Evolutionary conservation across 2,888 invertebrate genomes (phyloP).

Genomic region (Pyralis farinalis): DNA sequence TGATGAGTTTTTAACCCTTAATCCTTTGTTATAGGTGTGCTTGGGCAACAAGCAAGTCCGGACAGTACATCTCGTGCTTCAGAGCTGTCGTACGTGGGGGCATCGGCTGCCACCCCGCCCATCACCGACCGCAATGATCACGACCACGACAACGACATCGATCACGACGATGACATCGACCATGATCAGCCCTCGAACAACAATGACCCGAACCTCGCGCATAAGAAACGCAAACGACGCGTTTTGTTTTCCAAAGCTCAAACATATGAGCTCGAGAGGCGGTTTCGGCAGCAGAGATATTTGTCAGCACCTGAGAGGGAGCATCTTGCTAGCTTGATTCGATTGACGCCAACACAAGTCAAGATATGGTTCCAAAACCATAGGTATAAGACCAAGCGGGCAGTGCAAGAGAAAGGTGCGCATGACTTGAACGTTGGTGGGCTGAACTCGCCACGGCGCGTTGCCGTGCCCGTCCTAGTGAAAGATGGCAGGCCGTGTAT

Average conservation of each 20-base stretch:
- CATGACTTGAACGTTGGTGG: slow-evolving; percentile 85
- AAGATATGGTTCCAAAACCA: slow-evolving; percentile 99
- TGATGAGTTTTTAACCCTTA: slow-evolving; percentile 4
- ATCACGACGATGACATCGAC: slow-evolving; percentile 81
- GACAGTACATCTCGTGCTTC: slow-evolving; percentile 94
- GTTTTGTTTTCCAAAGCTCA: slow-evolving; percentile 99
- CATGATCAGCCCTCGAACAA: slow-evolving; percentile 59
- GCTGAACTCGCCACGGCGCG: slow-evolving; percentile 92
- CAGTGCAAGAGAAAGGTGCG: slow-evolving; percentile 94
- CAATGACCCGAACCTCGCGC: slow-evolving; percentile 73
- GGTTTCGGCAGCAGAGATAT: slow-evolving; percentile 97
- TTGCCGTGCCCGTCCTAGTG: slow-evolving; percentile 96
- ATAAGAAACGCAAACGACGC: slow-evolving; percentile 96
- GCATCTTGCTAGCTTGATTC: slow-evolving; percentile 96
- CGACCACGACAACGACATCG: slow-evolving; percentile 52
- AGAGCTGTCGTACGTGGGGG: slow-evolving; percentile 83
- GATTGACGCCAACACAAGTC: slow-evolving; percentile 97
- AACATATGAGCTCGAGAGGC: slow-evolving; percentile 96
- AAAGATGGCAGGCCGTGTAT: slow-evolving; percentile 96
- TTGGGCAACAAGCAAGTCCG: slow-evolving; percentile 89
- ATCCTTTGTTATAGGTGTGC: slow-evolving; percentile 55
- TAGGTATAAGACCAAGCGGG: slow-evolving; percentile 99
- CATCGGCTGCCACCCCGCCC: slow-evolving; percentile 59
- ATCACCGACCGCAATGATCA: slow-evolving; percentile 51
- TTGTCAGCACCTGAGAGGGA: slow-evolving; percentile 98